Base-by-base conservation (phyloP, 1,140 invertebrate genomes). In the Patella vulgata region DNA sequence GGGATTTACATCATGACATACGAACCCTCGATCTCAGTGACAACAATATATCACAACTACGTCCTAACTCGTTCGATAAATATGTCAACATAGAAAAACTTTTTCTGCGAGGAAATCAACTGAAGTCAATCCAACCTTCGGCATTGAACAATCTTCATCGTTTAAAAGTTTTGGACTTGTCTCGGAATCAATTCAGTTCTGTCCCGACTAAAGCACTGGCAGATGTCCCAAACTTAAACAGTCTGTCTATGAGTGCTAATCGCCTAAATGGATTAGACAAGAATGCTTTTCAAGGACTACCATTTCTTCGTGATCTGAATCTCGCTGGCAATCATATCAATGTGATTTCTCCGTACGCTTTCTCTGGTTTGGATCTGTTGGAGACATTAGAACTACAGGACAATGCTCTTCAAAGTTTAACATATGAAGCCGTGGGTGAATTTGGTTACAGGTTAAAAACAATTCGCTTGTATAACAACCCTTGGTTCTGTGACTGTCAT, bases 401-500 rank as follows among this genome's bases (percentile, higher is more conserved):
- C 54, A 82, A 82, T 50, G 63, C 69, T 19, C 59, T 82, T 40
- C 48, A 61, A 30, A 55, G 59, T 52, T 31, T 71, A 25, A 55
- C 63, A 6, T 63, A 74, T 31, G 48, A 70, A 31, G 55, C 63
- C 36, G 69, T 76, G 33, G 52, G 63, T 5, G 9, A 31, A n/a
- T 14, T 36, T 14, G 33, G 33, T 11, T 43, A 69, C 3, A 44
- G 65, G 4, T 60, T 73, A 19, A 63, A 53, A n/a, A 40, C 63
- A 25, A 33, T 79, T 2, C 68, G 69, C 19, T 63, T 82, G 19
- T 70, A 80, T 48, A 63, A 72, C 52, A 82, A 82, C 53, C 77
- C 68, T 2, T 82, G 80, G 80, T 46, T 67, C 33, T 82, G 80
- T 52, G 78, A 82, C 63, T 82, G 80, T 61, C 51, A 69, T 8